Evolutionary conservation across 2,113 vertebrate genomes (phyloP).

Genomic region (Malurus cyaneus): DNA sequence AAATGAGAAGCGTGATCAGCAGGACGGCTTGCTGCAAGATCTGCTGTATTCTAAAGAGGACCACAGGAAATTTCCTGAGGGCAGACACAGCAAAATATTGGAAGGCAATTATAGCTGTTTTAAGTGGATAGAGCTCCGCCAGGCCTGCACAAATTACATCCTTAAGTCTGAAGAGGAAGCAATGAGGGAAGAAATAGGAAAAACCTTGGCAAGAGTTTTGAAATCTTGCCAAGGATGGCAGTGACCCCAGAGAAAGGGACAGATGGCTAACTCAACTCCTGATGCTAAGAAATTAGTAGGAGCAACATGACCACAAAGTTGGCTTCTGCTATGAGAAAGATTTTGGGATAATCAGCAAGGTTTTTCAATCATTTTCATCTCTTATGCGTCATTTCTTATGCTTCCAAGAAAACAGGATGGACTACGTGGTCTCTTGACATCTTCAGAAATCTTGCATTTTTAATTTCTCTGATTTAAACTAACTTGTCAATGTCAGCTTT

Average conservation of each 20-base stretch:
- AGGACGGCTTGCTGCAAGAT: slow-evolving; percentile 17
- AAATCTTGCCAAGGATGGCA: slow-evolving; percentile 11
- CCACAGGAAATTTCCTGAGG: slow-evolving; percentile 55
- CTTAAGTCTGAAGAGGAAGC: slow-evolving; percentile 23
- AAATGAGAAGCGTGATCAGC: slow-evolving; percentile 11
- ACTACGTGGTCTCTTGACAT: not conserved
- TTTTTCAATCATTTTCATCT: not conserved
- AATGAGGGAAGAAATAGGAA: slow-evolving; percentile 14
- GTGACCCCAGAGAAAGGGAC: slow-evolving; percentile 31
- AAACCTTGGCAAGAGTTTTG: slow-evolving; percentile 31
- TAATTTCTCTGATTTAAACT: not conserved
- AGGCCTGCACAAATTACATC: not conserved
- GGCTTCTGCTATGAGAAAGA: not conserved
- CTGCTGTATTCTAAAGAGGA: slow-evolving; percentile 32
- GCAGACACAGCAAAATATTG: slow-evolving; percentile 10
- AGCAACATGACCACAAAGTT: not conserved
- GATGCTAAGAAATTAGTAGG: slow-evolving; percentile 28
- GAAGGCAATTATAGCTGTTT: slow-evolving; percentile 1
- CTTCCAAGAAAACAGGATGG: not conserved
- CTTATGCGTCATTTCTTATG: not conserved
- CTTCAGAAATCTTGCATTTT: not conserved
- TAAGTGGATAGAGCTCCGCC: not conserved
- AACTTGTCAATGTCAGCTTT: not conserved
- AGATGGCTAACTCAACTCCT: slow-evolving; percentile 34
- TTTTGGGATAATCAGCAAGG: not conserved